A percentile compares a stretch with the other conserved stretches of the same genome.
These are phyloP conservation scores for Scaptomyza reducta DNA, from an alignment of 2,888 invertebrate species.

Conservation along the genomic window DNA sequence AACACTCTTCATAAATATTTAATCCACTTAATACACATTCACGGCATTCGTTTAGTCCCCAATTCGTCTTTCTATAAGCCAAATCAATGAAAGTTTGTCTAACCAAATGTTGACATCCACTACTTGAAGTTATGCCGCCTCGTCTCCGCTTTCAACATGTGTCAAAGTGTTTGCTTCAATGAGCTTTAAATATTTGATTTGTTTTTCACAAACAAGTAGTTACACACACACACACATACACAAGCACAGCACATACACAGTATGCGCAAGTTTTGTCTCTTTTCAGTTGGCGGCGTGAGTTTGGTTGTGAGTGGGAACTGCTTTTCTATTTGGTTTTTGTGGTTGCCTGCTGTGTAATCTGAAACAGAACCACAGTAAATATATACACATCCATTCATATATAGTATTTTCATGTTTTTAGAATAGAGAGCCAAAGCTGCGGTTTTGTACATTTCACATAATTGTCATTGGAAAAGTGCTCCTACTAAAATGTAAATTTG, in stretches of 20 bases:
- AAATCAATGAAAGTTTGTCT: conserved; percentile 55
- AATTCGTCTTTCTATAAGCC: conserved; percentile 34
- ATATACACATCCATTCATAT: conserved; percentile 12
- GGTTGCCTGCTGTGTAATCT: conserved; percentile 62
- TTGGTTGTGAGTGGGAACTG: conserved; percentile 19
- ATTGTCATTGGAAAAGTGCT: conserved; percentile 56
- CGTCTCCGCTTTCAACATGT: conserved; percentile 60
- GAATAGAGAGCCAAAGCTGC: conserved; percentile 5
- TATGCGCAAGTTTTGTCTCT: conserved; percentile 42
- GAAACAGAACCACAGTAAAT: conserved; percentile 43
- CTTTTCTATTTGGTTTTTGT: conserved; percentile 58
- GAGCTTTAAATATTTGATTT: conserved; percentile 81
- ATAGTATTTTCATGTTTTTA: background rate
- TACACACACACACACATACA: conserved; percentile 12
- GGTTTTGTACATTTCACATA: conserved; percentile 50
- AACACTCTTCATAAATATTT: conserved; percentile 24
- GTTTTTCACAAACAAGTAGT: conserved; percentile 49
- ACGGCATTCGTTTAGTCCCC: conserved; percentile 8
- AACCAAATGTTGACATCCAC: conserved; percentile 53
- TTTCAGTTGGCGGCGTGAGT: conserved; percentile 1
- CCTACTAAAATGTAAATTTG: no score
- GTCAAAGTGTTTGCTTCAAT: conserved; percentile 77
- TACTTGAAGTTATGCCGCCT: conserved; percentile 45
- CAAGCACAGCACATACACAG: conserved; percentile 1
- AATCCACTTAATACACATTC: conserved; percentile 35